Evolutionary conservation across 2,888 invertebrate genomes (phyloP), one percentile per base, ranked within the genome.

Genomic region (Eupithecia abbreviata): DNA sequence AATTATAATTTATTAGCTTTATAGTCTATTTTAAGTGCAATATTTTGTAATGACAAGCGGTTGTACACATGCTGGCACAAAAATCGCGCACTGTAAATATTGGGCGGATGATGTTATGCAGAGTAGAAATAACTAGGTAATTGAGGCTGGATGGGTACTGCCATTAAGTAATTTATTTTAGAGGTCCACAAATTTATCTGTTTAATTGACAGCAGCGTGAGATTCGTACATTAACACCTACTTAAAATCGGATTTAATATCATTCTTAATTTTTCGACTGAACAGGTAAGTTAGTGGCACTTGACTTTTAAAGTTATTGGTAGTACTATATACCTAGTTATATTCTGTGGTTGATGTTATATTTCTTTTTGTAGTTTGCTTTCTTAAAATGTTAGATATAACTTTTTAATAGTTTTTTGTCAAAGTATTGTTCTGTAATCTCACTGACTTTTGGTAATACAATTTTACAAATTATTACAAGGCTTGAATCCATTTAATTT

Each of bases 21-120:
- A 79, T 86, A 90, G 89, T 81, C n/a, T 77, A 74, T 82, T 69
- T 81, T 83, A 80, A 81, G 90, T 90, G 90, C 90, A 90, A 90
- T 90, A 90, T 85, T 84, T 77, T 79, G 75, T 66, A 73, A 69
- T 80, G 72, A 79, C 80, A 55, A 67, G 65, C 70, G 45, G 75
- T 71, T 81, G 81, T 83, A 83, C 79, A 83, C 82, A 62, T 80
- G 78, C 78, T 84, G 80, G 87, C 89, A 88, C 87, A 88, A 89
- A 85, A 78, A 80, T 70, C 78, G 62, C 80, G 82, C 83, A 82
- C 78, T 73, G 69, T 71, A 72, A 43, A 66, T 66, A 66, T 66
- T 13, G 66, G 15, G 12, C 30, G 12, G 0, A 66, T 42, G 15
- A 42, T 18, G 55, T 18, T 42, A 66, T 66, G 66, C 42, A 18